Evolutionary conservation across 2,113 vertebrate species (phyloP).

Genomic region (Miniopterus natalensis): DNA sequence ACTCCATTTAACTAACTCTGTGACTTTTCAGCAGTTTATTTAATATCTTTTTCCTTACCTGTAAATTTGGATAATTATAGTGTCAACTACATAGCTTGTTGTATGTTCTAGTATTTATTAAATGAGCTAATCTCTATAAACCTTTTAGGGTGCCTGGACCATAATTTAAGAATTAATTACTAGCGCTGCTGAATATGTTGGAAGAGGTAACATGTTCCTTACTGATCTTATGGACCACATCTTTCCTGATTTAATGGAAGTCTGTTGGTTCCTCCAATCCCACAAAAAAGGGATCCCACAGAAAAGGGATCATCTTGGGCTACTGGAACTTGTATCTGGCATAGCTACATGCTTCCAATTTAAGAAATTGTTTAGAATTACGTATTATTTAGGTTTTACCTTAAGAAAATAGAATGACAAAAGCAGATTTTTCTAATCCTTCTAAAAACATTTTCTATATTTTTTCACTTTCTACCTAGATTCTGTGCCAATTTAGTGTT

Average conservation of each 20-base stretch:
- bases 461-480: neutral
- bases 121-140: neutral
- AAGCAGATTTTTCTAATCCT: conserved; percentile 22
- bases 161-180: neutral
- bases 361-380: conserved; percentile 47
- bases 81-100: neutral
- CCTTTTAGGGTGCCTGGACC: neutral
- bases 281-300: neutral
- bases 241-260: neutral
- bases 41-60: neutral
- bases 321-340: neutral
- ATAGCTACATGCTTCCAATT: neutral
- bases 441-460: conserved; percentile 14
- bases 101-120: neutral
- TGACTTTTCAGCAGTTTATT: neutral
- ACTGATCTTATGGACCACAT: neutral
- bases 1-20: neutral
- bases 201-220: neutral
- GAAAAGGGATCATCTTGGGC: neutral
- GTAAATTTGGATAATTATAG: neutral
- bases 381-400: neutral
- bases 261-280: neutral
- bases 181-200: neutral
- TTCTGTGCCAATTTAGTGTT: neutral
- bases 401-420: neutral